phyloP scores from a whole-genome alignment of 2,113 vertebrate species.

The Thinocorus orbignyianus region DNA sequence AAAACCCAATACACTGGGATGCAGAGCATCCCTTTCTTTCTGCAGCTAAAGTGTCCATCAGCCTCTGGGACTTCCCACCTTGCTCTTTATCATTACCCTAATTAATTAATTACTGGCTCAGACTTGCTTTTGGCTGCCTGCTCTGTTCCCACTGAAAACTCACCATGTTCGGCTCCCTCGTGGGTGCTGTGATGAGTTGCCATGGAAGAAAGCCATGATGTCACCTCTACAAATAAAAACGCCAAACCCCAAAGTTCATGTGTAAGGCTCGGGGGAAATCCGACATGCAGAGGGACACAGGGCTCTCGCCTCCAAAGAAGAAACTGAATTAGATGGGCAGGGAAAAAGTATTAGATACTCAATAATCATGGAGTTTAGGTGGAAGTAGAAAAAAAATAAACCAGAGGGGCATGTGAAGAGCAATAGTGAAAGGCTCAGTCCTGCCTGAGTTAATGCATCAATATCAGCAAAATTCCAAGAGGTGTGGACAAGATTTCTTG shows the following conservation, averaged over 20 bases:
- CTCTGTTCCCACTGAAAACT: background rate
- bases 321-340: background rate
- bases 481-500: background rate
- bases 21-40: background rate
- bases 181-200: slow-evolving; percentile 26
- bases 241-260: background rate
- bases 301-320: background rate
- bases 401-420: background rate
- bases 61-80: background rate
- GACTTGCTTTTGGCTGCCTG: background rate
- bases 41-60: background rate
- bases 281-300: rapidly evolving
- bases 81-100: background rate
- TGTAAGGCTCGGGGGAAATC: background rate
- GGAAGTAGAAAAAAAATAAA: background rate
- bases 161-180: background rate
- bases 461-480: rapidly evolving
- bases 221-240: slow-evolving; percentile 51
- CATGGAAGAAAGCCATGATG: slow-evolving; percentile 52
- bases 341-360: background rate
- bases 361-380: rapidly evolving
- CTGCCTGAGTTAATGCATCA: background rate
- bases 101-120: background rate
- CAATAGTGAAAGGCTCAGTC: background rate
- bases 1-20: background rate